Evolutionary conservation across 2,797 vertebrate genomes (phyloP).

Genomic region (Sebastiscus albofasciatus): DNA sequence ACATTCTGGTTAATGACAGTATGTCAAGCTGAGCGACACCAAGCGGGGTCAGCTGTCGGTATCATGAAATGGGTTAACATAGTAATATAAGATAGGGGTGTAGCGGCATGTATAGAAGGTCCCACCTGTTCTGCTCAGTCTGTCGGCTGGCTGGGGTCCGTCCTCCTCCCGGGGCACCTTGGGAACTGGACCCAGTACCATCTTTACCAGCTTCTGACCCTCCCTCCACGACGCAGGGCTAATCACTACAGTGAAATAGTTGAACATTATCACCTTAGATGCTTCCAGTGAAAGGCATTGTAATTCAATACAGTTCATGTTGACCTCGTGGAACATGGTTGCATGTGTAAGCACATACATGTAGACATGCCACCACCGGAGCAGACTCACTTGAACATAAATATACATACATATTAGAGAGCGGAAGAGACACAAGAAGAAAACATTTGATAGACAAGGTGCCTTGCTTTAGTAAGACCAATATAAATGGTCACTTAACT

Average conservation of each 20-base stretch:
- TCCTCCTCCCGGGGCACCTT: conserved; percentile 80
- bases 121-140: conserved; percentile 82
- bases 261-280: neutral
- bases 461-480: neutral
- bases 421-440: neutral
- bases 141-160: conserved; percentile 76
- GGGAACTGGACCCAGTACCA: conserved; percentile 89
- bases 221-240: conserved; percentile 93
- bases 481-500: neutral
- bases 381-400: neutral
- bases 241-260: conserved; percentile 77
- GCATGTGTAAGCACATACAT: neutral
- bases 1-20: neutral
- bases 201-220: conserved; percentile 93
- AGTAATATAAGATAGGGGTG: neutral
- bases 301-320: neutral
- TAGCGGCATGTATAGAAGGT: neutral
- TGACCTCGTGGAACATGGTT: neutral
- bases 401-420: neutral
- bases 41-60: neutral
- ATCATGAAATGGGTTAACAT: neutral
- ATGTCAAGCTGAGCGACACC: neutral
- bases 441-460: neutral
- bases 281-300: neutral
- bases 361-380: neutral